These are phyloP conservation scores for Agonopterix arenella DNA, from an alignment of 2,888 invertebrate species.

Conservation along the genomic window DNA sequence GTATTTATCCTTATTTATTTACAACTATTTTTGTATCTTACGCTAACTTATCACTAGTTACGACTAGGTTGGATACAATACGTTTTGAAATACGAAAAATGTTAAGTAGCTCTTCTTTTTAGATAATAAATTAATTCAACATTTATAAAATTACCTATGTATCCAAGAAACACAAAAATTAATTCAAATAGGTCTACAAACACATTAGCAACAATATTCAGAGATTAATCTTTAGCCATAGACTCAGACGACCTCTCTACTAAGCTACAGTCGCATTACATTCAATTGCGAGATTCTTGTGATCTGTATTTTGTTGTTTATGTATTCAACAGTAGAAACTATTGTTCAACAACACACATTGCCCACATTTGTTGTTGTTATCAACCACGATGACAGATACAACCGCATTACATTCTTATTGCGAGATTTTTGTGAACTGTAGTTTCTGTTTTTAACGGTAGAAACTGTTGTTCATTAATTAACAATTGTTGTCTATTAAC, in stretches of 20 bases:
- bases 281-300: too few relatives aligned
- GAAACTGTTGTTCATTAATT: background rate
- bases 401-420: background rate
- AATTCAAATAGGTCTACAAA: too few relatives aligned
- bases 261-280: background rate
- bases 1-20: background rate
- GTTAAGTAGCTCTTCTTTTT: slow-evolving; percentile 17
- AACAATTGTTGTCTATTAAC: background rate
- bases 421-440: background rate
- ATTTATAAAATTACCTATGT: background rate
- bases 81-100: slow-evolving; percentile 25
- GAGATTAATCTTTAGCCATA: background rate
- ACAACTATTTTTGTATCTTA: background rate
- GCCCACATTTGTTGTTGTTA: too few relatives aligned
- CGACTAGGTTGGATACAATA: background rate
- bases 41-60: background rate
- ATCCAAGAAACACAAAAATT: background rate
- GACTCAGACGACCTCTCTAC: background rate
- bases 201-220: background rate
- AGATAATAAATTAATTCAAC: background rate
- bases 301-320: too few relatives aligned
- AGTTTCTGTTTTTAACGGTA: background rate
- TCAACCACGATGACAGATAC: too few relatives aligned
- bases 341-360: too few relatives aligned
- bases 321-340: too few relatives aligned